A percentile compares a stretch with the other conserved stretches of the same genome.
Evolutionary conservation across 2,797 vertebrate genomes (phyloP).

Genomic region (Halcyon smyrnensis): DNA sequence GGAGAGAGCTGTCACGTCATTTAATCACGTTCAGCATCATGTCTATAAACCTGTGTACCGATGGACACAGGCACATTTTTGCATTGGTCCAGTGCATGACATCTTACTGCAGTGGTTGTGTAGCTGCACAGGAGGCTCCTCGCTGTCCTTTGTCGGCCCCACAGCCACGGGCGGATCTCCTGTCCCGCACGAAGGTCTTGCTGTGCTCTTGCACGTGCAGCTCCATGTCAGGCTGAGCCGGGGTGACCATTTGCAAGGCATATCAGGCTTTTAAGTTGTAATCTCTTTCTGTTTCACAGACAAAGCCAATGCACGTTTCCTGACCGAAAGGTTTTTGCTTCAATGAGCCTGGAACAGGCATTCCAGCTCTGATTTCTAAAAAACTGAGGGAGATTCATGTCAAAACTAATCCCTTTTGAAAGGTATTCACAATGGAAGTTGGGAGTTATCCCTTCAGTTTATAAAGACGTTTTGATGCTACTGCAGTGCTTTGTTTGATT

Average conservation of each 20-base stretch:
- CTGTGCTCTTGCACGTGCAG: too few species aligned
- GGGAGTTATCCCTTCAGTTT: background rate
- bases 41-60: background rate
- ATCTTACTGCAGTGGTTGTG: too few species aligned
- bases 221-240: background rate
- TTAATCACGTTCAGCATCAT: rapidly evolving
- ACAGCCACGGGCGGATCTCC: too few species aligned
- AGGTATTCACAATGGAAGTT: background rate
- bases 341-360: background rate
- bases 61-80: background rate
- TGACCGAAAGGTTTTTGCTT: background rate
- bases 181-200: too few species aligned
- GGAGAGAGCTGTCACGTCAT: background rate
- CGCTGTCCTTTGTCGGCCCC: too few species aligned
- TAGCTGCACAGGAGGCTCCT: too few species aligned
- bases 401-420: background rate
- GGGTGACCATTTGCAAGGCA: background rate
- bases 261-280: background rate
- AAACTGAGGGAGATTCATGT: background rate
- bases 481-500: background rate
- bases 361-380: background rate
- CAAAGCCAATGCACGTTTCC: background rate
- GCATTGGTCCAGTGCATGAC: background rate
- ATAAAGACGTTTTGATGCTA: background rate
- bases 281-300: background rate